Percentiles rank a stretch among this genome's conserved stretches.
These are phyloP conservation scores for Chromoteleia sp. DNA, from an alignment of 2,888 invertebrate genomes.

Conservation along the genomic window DNA sequence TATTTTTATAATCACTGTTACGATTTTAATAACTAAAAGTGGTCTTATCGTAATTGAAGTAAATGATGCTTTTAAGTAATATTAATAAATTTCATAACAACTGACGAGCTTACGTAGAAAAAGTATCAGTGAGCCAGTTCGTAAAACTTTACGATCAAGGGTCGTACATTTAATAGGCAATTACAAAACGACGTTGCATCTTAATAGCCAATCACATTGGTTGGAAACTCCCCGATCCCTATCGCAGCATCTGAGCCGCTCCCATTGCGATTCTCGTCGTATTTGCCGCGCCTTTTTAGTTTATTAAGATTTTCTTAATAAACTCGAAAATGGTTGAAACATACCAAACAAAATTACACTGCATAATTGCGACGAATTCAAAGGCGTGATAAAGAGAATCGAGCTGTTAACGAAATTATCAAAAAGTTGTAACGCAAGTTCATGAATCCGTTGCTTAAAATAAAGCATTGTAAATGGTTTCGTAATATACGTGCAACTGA, in stretches of 20 bases:
- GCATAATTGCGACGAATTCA: slow-evolving; percentile 9
- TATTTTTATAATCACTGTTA: neutral
- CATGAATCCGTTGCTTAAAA: too few relatives aligned
- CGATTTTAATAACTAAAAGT: slow-evolving; percentile 27
- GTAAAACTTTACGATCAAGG: slow-evolving; percentile 56
- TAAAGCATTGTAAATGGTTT: too few relatives aligned
- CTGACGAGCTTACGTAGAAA: slow-evolving; percentile 18
- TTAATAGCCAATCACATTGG: slow-evolving; percentile 59
- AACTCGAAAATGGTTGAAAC: slow-evolving; percentile 4
- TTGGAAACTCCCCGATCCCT: slow-evolving; percentile 31
- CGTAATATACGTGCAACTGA: too few relatives aligned
- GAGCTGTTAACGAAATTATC: neutral
- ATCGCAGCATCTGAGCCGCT: slow-evolving; percentile 10
- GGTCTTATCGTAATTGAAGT: slow-evolving; percentile 24
- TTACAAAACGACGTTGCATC: slow-evolving; percentile 59
- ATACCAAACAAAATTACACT: neutral
- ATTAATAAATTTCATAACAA: slow-evolving; percentile 47
- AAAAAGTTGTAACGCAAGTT: neutral
- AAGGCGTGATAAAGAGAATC: neutral
- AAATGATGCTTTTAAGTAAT: slow-evolving; percentile 23
- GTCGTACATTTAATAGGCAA: slow-evolving; percentile 60
- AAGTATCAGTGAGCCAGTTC: slow-evolving; percentile 55
- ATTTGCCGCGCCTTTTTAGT: neutral
- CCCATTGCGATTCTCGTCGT: slow-evolving; percentile 24
- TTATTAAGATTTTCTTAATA: slow-evolving; percentile 30